These are phyloP conservation scores for Muntiacus muntjak DNA, from an alignment of 2,113 vertebrate species.

Conservation along the genomic window DNA sequence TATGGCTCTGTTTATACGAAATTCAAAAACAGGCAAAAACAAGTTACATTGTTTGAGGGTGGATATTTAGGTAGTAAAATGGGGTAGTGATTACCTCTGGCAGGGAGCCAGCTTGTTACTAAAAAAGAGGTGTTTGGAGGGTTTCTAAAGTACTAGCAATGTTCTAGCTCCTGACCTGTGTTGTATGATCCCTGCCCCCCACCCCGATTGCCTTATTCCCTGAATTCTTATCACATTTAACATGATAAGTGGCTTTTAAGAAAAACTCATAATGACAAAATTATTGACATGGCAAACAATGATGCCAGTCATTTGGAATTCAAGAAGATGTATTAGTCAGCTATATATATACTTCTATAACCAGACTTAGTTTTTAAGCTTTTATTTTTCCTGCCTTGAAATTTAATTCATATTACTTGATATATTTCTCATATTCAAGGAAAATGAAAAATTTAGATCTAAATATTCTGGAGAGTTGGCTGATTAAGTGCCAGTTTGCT, in stretches of 20 bases:
- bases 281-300: neutral
- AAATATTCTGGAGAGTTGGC: neutral
- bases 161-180: neutral
- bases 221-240: neutral
- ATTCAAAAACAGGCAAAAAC: neutral
- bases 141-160: neutral
- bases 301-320: neutral
- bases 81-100: neutral
- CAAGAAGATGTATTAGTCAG: neutral
- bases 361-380: neutral
- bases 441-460: constrained; percentile 24
- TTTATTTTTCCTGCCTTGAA: neutral
- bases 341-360: neutral
- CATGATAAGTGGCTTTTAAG: neutral
- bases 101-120: neutral
- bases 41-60: neutral
- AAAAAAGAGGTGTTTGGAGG: neutral
- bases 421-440: neutral
- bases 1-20: neutral
- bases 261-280: neutral
- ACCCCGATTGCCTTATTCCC: neutral
- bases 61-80: neutral
- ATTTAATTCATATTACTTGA: neutral
- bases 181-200: neutral
- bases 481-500: neutral